Base-by-base conservation (phyloP, 2,888 invertebrate species). In the Pristionchus maxplancki region DNA sequence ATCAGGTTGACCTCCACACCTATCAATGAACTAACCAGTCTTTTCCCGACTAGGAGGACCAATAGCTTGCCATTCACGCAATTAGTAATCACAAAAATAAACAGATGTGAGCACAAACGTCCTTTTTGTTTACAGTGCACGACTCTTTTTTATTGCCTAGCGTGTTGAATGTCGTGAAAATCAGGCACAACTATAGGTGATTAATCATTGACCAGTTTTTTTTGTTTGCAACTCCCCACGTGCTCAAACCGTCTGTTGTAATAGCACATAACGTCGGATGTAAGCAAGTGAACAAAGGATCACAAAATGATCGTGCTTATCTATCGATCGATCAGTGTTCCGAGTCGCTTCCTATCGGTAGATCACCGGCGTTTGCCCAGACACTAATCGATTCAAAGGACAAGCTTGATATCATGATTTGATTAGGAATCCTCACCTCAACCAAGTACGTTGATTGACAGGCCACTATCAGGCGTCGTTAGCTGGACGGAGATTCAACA, bases 171-270 rank as follows among this genome's bases (percentile, higher is more conserved):
- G 48, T 48, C 48, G 48, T 17, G 48, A 48, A 48, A 48, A 48
- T 48, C 48, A 48, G 48, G 48, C 48, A 48, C 48, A 2, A 15
- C 48, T 48, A 15, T 17, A 11, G 17, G 48, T 48, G 48, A 48
- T 48, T 48, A 48, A 48, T 62, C 62, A 28, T 24, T 24, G n/a
- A 28, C 62, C 62, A 62, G 62, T 62, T 62, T 28, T 40, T 71
- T 71, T 37, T 71, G 71, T 71, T 71, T 71, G 71, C 71, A 71
- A 71, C 24, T 24, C 13, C 28, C 64, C 37, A 71, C 71, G 64
- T 40, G 71, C 64, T 37, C 71, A 24, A 71, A 71, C 71, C 74
- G 40, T 78, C n/a, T 78, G 40, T 78, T 78, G 74, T 78, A 78
- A 78, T 78, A 78, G 74, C 11, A 78, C 74, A 78, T 78, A 44